Conservation (phyloP, 2,113 vertebrate genomes). For the Apodemus sylvaticus region DNA sequence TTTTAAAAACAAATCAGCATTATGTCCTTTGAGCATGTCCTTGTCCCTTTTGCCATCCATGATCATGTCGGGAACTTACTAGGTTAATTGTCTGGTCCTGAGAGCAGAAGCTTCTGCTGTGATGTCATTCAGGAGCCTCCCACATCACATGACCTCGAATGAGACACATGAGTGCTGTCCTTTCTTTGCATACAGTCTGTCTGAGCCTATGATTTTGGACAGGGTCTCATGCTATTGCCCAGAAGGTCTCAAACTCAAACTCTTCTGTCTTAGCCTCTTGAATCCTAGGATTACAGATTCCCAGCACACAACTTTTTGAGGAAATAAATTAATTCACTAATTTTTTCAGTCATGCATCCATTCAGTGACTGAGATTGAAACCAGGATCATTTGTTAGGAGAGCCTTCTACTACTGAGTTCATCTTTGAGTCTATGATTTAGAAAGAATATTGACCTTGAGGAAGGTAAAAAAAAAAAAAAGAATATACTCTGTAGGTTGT, state of each 20-base stretch:
- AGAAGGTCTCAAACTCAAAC: not conserved
- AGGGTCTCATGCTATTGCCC: not conserved
- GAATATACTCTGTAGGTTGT: not conserved
- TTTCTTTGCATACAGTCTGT: not conserved
- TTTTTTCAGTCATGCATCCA: not conserved
- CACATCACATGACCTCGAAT: not conserved
- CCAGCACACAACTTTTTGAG: not conserved
- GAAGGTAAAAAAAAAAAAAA: not conserved
- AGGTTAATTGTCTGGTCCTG: not conserved
- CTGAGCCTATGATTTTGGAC: not conserved
- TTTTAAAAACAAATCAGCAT: not conserved
- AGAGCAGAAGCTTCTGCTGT: not conserved
- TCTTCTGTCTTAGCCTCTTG: not conserved
- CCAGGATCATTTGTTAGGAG: not conserved
- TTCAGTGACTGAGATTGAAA: not conserved
- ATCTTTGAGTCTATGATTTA: not conserved
- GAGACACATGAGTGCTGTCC: not conserved
- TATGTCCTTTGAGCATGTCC: constrained; percentile 37
- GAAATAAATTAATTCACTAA: not conserved
- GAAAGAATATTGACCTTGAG: not conserved
- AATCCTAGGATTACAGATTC: not conserved
- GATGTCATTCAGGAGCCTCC: not conserved
- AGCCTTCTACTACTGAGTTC: not conserved
- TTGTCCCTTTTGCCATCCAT: not conserved
- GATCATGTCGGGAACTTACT: not conserved